phyloP scores from a whole-genome alignment of 2,113 vertebrate genomes.

The Phylloscopus trochiloides region DNA sequence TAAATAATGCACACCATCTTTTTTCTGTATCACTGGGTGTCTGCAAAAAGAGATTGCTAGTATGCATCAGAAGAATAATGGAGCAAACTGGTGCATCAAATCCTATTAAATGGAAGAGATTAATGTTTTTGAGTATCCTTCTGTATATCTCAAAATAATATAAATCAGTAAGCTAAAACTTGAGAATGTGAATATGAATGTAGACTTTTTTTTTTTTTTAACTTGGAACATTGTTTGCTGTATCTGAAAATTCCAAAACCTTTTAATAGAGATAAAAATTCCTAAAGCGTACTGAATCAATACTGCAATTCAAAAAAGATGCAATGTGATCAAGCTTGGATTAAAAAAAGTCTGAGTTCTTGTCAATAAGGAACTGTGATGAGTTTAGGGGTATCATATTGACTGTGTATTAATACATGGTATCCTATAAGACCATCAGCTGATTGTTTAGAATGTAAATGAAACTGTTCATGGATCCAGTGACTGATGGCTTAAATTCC shows the following conservation, averaged over 20 bases:
- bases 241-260: background rate
- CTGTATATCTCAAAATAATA: background rate
- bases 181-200: background rate
- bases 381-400: slow-evolving; percentile 78
- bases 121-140: background rate
- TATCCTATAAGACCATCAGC: slow-evolving; percentile 86
- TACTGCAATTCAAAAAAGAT: slow-evolving; percentile 77
- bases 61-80: background rate
- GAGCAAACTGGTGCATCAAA: background rate
- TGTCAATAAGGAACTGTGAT: slow-evolving; percentile 80
- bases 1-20: background rate
- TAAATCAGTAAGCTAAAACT: background rate
- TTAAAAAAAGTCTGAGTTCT: slow-evolving; percentile 78
- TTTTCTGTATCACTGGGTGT: background rate
- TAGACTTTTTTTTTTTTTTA: background rate
- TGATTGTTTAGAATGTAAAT: slow-evolving; percentile 98
- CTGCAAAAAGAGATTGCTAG: background rate
- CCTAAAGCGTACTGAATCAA: slow-evolving; percentile 73
- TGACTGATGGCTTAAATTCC: slow-evolving; percentile 98
- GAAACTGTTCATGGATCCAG: slow-evolving; percentile 90
- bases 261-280: slow-evolving; percentile 72
- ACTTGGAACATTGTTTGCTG: background rate
- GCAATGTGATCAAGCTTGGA: slow-evolving; percentile 76
- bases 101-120: background rate
- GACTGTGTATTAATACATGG: slow-evolving; percentile 88